These are phyloP conservation scores for Catagonus wagneri DNA, from an alignment of 2,113 vertebrate species.

Conservation along the genomic window DNA sequence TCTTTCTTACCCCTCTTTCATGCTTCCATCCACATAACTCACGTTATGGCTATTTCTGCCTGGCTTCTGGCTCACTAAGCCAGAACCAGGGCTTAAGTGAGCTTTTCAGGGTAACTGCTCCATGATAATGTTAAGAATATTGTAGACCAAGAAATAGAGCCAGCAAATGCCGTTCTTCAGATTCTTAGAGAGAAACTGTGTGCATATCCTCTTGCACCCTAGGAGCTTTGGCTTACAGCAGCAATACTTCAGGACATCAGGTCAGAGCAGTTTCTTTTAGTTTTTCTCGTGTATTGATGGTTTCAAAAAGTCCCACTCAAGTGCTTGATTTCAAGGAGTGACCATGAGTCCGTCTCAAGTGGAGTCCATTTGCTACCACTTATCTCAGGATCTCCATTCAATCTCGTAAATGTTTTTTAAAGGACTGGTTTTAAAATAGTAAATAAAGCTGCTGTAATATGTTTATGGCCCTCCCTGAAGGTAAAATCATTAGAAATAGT, in stretches of 20 bases:
- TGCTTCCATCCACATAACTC: not conserved
- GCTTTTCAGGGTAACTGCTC: not conserved
- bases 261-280: not conserved
- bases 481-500: slow-evolving; percentile 8
- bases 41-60: not conserved
- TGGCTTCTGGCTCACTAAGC: not conserved
- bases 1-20: not conserved
- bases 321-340: not conserved
- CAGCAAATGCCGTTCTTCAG: not conserved
- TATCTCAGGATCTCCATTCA: not conserved
- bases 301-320: not conserved
- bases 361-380: not conserved
- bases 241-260: too few relatives aligned
- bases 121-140: not conserved
- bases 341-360: not conserved
- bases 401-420: too few relatives aligned
- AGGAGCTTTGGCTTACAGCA: not conserved
- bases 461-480: not conserved
- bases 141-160: not conserved
- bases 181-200: not conserved
- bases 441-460: not conserved
- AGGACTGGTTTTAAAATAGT: not conserved
- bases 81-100: not conserved
- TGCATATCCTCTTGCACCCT: not conserved
- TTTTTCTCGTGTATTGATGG: not conserved